Evolutionary conservation across 2,888 invertebrate genomes (phyloP).

Genomic region (Bruchidius siliquastri): DNA sequence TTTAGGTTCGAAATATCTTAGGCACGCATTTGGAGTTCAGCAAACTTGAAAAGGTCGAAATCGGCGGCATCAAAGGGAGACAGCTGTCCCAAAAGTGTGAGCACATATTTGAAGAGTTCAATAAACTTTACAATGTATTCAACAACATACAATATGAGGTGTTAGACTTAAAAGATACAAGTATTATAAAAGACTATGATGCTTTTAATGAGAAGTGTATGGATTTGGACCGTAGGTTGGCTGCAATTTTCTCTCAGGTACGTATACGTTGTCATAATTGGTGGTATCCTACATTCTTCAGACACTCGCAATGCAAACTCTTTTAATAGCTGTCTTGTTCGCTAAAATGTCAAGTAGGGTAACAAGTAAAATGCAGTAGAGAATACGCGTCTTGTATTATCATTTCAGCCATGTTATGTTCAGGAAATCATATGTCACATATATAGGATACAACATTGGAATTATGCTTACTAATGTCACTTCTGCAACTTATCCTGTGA

Average conservation of each 20-base stretch:
- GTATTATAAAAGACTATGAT: conserved; percentile 62
- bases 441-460: too few species aligned
- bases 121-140: conserved; percentile 44
- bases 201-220: conserved; percentile 59
- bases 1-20: conserved; percentile 61
- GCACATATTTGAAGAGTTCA: conserved; percentile 42
- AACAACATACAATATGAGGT: conserved; percentile 66
- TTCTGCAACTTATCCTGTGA: too few species aligned
- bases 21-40: conserved; percentile 74
- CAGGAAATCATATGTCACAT: too few species aligned
- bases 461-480: too few species aligned
- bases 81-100: conserved; percentile 38
- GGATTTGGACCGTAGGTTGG: conserved; percentile 73
- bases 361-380: too few species aligned
- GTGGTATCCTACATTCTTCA: too few species aligned
- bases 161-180: conserved; percentile 63
- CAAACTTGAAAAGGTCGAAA: conserved; percentile 73
- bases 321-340: too few species aligned
- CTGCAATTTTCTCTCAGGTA: conserved; percentile 67
- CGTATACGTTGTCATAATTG: too few species aligned
- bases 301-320: too few species aligned
- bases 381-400: too few species aligned
- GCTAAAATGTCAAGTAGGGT: too few species aligned
- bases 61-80: conserved; percentile 44
- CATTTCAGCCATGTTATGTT: too few species aligned